Evolutionary conservation across 1,140 invertebrate genomes (phyloP).

Genomic region (Lordiphosa clarofinis): DNA sequence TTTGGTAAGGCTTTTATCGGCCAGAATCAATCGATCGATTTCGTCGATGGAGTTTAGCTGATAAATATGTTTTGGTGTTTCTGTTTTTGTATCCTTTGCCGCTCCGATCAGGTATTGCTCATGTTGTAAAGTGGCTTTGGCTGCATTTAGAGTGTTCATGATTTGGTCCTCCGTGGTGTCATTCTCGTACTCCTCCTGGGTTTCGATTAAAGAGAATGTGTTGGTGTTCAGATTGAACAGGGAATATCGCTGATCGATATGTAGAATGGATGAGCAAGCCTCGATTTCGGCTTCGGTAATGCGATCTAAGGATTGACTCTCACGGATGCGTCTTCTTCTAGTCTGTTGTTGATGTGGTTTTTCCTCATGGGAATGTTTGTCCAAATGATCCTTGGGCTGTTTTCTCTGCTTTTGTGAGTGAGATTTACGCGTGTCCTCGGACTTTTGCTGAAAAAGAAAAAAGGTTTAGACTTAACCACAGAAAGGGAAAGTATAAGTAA

Average conservation of each 20-base stretch:
- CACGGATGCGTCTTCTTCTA: conserved; percentile 82
- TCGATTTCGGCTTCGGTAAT: conserved; percentile 84
- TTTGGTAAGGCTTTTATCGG: conserved; percentile 79
- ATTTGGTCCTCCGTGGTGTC: conserved; percentile 67
- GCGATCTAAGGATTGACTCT: conserved; percentile 89
- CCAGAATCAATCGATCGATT: conserved; percentile 76
- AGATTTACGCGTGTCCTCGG: conserved; percentile 65
- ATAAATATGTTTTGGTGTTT: conserved; percentile 78
- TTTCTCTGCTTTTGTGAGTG: conserved; percentile 64
- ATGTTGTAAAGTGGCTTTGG: conserved; percentile 71
- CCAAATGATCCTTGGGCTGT: conserved; percentile 63
- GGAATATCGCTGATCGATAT: conserved; percentile 70
- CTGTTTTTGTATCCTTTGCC: conserved; percentile 8
- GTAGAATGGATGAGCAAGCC: conserved; percentile 41
- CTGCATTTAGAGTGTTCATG: conserved; percentile 66
- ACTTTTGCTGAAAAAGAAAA: conserved; percentile 51
- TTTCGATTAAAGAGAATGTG: conserved; percentile 70
- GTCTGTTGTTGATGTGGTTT: conserved; percentile 62
- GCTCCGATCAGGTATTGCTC: conserved; percentile 52
- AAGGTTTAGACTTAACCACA: not conserved
- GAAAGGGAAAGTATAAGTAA: not conserved
- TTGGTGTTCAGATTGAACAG: conserved; percentile 64
- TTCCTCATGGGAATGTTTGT: conserved; percentile 63
- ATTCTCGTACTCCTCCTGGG: conserved; percentile 65
- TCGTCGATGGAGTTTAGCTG: conserved; percentile 75